These are phyloP conservation scores for Musca domestica DNA, from an alignment of 1,140 invertebrate species.

Conservation along the genomic window DNA sequence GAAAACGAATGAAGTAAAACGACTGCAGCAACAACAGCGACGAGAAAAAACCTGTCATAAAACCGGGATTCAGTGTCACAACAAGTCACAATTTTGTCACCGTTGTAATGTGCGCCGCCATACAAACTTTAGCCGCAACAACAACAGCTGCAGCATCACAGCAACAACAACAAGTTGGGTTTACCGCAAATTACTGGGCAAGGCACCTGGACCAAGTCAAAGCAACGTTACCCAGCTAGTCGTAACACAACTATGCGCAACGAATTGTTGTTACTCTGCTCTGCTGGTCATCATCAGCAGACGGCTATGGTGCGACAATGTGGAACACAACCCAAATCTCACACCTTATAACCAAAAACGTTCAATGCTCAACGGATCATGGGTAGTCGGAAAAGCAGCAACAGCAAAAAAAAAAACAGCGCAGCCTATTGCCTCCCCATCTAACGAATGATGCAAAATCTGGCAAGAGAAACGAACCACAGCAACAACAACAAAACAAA, in stretches of 20 bases:
- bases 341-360: slow-evolving; percentile 22
- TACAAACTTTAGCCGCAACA: no score
- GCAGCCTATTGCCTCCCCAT: background rate
- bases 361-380: slow-evolving; percentile 8
- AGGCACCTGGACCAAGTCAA: background rate
- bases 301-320: slow-evolving; percentile 9
- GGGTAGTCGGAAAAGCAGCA: background rate
- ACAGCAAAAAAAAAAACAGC: background rate
- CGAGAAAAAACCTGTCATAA: slow-evolving; percentile 10
- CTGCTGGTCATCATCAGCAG: no score
- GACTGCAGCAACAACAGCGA: background rate
- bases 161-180: no score
- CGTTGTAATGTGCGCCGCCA: no score
- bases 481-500: background rate
- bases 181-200: no score
- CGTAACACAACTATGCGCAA: background rate
- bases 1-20: background rate
- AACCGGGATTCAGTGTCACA: slow-evolving; percentile 22
- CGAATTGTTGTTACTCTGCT: background rate
- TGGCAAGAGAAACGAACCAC: background rate
- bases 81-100: slow-evolving; percentile 16
- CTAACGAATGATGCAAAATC: no score
- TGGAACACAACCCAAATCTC: slow-evolving; percentile 22
- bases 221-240: background rate
- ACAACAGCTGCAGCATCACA: no score